phyloP scores from a whole-genome alignment of 1,140 invertebrate species.

The Drosophila truncata region DNA sequence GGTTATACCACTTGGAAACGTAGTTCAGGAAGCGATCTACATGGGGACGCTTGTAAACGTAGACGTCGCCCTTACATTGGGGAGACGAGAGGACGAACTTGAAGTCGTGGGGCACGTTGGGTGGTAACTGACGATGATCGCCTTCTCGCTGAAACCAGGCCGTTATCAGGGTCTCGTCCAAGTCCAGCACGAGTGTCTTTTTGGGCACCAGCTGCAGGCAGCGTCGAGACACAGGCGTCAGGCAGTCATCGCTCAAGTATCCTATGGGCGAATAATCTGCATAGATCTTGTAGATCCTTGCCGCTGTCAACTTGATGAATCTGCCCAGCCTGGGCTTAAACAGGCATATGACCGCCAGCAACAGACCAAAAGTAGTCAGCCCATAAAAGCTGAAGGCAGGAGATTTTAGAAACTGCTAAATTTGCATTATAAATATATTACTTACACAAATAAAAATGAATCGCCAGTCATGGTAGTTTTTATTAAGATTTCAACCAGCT shows the following conservation, averaged over 20 bases:
- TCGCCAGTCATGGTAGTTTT: neutral
- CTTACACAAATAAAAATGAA: slow-evolving; percentile 18
- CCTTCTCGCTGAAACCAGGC: neutral
- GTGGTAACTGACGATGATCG: accelerated
- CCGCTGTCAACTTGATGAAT: neutral
- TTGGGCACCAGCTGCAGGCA: slow-evolving; percentile 28
- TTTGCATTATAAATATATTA: neutral
- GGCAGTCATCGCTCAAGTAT: slow-evolving; percentile 11
- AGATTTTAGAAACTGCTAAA: neutral
- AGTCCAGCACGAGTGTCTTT: slow-evolving; percentile 57
- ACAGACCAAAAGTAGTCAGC: neutral
- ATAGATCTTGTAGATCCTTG: neutral
- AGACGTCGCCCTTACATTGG: neutral
- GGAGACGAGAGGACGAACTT: slow-evolving; percentile 4
- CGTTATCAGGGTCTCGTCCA: slow-evolving; percentile 58
- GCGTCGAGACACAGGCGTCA: slow-evolving; percentile 35
- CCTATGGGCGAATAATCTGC: slow-evolving; percentile 29
- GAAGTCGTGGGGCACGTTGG: slow-evolving; percentile 19
- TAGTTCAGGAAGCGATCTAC: slow-evolving; percentile 56
- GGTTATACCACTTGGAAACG: slow-evolving; percentile 61
- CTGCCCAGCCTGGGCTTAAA: neutral
- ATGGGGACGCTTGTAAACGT: slow-evolving; percentile 58
- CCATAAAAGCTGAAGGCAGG: slow-evolving; percentile 8
- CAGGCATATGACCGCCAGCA: neutral
- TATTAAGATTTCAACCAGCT: neutral